Conservation (phyloP, 1,140 invertebrate species). For the Triops cancriformis region DNA sequence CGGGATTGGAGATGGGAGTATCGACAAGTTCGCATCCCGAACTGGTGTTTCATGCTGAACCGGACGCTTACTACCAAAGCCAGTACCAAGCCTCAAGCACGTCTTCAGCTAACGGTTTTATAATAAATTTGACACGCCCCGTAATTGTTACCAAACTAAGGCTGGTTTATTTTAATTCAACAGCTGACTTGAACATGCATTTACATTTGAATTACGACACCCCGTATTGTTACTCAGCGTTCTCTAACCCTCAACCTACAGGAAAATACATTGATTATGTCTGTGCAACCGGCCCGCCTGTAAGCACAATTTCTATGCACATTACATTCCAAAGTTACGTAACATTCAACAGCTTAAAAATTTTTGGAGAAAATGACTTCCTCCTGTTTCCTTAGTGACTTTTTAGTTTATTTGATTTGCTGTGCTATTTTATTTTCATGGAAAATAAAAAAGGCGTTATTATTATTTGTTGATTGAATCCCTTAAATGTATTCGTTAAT, state of each 20-base stretch:
- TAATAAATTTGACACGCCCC: neutral
- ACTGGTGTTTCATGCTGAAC: neutral
- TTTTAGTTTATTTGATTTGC: neutral
- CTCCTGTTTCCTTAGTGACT: neutral
- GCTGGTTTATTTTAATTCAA: neutral
- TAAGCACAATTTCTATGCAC: neutral
- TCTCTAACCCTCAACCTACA: neutral
- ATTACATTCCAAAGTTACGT: neutral
- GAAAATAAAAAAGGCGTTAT: no score
- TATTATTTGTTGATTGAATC: no score
- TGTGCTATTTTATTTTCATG: no score
- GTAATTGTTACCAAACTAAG: neutral
- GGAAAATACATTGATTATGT: neutral
- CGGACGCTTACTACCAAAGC: neutral
- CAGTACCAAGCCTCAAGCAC: neutral
- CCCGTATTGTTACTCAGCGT: neutral
- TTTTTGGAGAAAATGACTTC: neutral
- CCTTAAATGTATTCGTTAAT: no score
- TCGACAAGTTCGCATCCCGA: neutral
- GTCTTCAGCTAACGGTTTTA: neutral
- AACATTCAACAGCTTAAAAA: neutral
- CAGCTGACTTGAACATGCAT: neutral
- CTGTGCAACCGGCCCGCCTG: neutral
- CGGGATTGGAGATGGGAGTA: neutral
- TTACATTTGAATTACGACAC: neutral